phyloP scores from a whole-genome alignment of 2,888 invertebrate genomes.

The Lacanobia wlatinum region DNA sequence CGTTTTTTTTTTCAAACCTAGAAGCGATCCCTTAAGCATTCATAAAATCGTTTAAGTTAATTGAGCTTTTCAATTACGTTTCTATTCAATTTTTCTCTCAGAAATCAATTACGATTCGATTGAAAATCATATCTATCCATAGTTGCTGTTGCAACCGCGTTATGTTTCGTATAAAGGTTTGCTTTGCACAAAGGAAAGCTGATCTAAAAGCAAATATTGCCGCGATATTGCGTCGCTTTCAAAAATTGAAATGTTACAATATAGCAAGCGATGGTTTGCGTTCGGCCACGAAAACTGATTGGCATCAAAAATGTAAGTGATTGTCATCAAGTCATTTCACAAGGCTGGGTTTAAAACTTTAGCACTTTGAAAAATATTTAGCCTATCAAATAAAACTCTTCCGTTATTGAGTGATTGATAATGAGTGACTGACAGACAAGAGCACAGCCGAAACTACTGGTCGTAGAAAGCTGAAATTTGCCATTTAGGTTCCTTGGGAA shows the following conservation, averaged over 20 bases:
- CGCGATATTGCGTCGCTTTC: constrained; percentile 65
- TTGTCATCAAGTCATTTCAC: neutral
- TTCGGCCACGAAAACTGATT: constrained; percentile 52
- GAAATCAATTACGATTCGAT: constrained; percentile 41
- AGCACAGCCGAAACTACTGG: no score
- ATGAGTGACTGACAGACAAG: no score
- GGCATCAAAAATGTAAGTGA: neutral
- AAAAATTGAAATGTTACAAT: constrained; percentile 67
- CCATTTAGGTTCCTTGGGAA: no score
- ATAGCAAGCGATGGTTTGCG: constrained; percentile 56
- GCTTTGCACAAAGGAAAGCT: constrained; percentile 78
- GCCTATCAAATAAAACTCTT: no score
- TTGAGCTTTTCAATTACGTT: neutral
- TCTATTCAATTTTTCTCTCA: constrained; percentile 15
- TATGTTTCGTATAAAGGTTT: constrained; percentile 75
- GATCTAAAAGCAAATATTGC: constrained; percentile 76
- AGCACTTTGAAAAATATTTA: no score
- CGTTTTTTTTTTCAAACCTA: neutral
- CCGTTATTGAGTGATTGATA: no score
- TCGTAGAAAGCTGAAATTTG: no score
- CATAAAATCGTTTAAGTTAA: neutral
- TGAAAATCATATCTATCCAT: constrained; percentile 16
- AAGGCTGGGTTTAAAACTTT: neutral
- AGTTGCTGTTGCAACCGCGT: constrained; percentile 61
- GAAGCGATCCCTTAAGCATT: neutral